A percentile compares a stretch with the other conserved stretches of the same genome.
Conservation (phyloP, 2,113 vertebrate species). For the Hypanus sabinus region DNA sequence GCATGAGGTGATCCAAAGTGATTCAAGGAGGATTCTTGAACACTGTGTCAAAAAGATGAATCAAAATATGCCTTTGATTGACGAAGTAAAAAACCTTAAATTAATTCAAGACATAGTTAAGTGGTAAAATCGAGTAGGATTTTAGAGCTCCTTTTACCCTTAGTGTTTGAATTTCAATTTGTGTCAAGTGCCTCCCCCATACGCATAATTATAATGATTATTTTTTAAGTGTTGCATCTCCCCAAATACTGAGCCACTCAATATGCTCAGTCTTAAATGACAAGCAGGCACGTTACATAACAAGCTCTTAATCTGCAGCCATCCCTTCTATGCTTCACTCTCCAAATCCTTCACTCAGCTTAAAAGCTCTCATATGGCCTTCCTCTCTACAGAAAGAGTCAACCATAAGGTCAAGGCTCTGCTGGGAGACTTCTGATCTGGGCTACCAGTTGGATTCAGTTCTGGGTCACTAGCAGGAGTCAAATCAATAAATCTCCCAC, state of each 20-base stretch:
- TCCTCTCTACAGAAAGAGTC: neutral
- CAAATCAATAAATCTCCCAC: slow-evolving; percentile 12
- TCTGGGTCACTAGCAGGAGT: slow-evolving; percentile 6
- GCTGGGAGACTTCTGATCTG: neutral
- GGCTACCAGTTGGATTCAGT: slow-evolving; percentile 7
- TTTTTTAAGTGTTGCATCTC: neutral
- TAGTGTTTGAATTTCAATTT: neutral
- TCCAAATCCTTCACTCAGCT: neutral
- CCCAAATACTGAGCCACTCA: neutral
- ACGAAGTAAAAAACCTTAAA: neutral
- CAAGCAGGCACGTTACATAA: neutral
- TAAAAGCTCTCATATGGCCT: neutral
- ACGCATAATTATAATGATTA: neutral
- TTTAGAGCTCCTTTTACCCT: neutral
- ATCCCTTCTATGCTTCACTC: neutral
- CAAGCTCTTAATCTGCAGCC: neutral
- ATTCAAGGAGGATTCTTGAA: neutral
- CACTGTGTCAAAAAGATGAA: neutral
- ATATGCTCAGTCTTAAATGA: neutral
- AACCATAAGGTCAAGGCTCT: neutral
- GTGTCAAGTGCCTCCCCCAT: neutral
- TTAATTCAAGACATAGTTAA: neutral
- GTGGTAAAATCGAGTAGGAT: neutral
- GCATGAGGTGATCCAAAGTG: neutral
- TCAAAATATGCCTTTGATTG: neutral